Percentiles rank a stretch among this genome's conserved stretches.
These are phyloP conservation scores for Pipa parva DNA, from an alignment of 2,113 vertebrate species.

Conservation along the genomic window DNA sequence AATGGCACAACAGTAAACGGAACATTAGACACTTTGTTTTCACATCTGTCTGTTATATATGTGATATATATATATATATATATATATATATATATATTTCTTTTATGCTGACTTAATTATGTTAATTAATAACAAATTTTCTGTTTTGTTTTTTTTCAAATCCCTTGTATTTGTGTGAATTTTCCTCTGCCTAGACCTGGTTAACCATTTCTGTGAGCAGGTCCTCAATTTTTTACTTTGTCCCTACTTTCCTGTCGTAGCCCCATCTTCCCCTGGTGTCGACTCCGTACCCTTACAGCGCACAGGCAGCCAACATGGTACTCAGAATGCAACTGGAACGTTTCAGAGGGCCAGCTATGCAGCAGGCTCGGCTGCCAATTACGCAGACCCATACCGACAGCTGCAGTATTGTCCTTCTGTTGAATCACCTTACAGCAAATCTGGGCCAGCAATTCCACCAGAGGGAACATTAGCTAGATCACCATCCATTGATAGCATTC, in stretches of 20 bases:
- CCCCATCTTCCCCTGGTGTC: slow-evolving; percentile 98
- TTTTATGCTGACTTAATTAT: no score
- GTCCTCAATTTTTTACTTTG: slow-evolving; percentile 97
- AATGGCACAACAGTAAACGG: no score
- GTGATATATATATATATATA: no score
- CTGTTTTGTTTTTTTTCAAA: slow-evolving; percentile 59
- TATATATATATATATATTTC: no score
- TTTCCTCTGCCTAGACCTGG: slow-evolving; percentile 78
- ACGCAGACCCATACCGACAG: slow-evolving; percentile 93
- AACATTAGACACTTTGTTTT: no score
- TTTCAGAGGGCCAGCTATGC: slow-evolving; percentile 93
- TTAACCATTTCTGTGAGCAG: slow-evolving; percentile 87
- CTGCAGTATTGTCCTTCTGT: slow-evolving; percentile 97
- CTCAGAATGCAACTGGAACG: slow-evolving; percentile 77
- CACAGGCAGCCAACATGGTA: slow-evolving; percentile 83
- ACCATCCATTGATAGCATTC: slow-evolving; percentile 97
- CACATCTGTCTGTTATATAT: no score
- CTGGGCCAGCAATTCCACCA: slow-evolving; percentile 91
- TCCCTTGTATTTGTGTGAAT: slow-evolving; percentile 62
- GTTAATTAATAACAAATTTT: slow-evolving; percentile 1
- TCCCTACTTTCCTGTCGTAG: slow-evolving; percentile 96
- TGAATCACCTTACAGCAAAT: slow-evolving; percentile 98
- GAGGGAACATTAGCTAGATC: slow-evolving; percentile 94
- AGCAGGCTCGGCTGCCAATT: slow-evolving; percentile 79
- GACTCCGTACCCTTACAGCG: slow-evolving; percentile 98